These are phyloP conservation scores for Cricetomys ansorgei DNA, from an alignment of 2,113 vertebrate genomes.

Conservation along the genomic window DNA sequence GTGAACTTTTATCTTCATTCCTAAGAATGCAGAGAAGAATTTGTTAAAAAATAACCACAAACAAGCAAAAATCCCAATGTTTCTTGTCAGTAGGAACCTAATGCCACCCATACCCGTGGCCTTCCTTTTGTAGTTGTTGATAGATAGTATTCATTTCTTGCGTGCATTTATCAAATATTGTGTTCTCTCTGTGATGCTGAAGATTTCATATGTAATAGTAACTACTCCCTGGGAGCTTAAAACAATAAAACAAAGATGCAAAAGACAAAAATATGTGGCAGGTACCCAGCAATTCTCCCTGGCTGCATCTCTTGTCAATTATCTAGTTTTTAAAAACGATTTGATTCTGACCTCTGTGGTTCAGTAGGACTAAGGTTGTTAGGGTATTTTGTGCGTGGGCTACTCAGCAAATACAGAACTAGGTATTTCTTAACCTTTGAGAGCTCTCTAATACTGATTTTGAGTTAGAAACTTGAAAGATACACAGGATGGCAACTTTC, in stretches of 20 bases:
- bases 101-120: background rate
- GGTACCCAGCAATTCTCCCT: background rate
- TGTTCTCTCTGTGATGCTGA: background rate
- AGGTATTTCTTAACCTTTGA: conserved; percentile 36
- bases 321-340: conserved; percentile 42
- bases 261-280: conserved; percentile 31
- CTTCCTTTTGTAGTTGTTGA: conserved; percentile 39
- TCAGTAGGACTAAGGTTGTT: background rate
- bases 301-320: conserved; percentile 59
- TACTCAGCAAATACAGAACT: conserved; percentile 11
- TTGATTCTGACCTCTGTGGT: conserved; percentile 57
- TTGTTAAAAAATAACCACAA: background rate
- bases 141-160: conserved; percentile 45
- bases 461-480: background rate
- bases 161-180: conserved; percentile 46
- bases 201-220: background rate
- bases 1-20: conserved; percentile 47
- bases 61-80: background rate
- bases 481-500: background rate
- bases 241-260: background rate
- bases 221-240: background rate
- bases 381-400: background rate
- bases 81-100: conserved; percentile 61
- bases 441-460: background rate
- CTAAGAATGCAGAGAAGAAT: conserved; percentile 46